Percentiles rank a stretch among this genome's conserved stretches.
These are phyloP conservation scores for Rhea pennata DNA, from an alignment of 2,113 vertebrate genomes.

Conservation along the genomic window DNA sequence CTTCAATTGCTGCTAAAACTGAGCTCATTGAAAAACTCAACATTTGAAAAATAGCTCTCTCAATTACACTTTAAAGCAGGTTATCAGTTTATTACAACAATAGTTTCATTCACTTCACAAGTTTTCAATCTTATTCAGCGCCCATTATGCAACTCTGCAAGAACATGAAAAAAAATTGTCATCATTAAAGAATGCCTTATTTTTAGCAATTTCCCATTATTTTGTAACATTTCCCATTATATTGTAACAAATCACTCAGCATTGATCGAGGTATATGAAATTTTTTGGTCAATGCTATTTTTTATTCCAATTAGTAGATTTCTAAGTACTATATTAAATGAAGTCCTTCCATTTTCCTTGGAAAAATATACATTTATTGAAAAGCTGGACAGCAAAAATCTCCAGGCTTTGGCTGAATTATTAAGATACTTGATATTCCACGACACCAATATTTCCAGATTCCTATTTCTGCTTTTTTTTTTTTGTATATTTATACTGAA, in stretches of 20 bases:
- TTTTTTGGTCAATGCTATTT: not conserved
- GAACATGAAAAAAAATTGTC: not conserved
- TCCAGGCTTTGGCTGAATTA: not conserved
- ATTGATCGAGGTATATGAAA: not conserved
- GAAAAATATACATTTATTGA: not conserved
- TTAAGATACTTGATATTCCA: not conserved
- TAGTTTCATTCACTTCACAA: not conserved
- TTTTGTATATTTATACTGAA: not conserved
- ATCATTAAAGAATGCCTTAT: not conserved
- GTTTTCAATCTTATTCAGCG: not conserved
- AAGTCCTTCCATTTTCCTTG: not conserved
- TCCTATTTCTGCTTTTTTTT: not conserved
- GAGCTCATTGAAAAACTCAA: too few relatives aligned
- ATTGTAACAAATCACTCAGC: not conserved
- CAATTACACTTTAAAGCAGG: not conserved
- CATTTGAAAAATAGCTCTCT: not conserved
- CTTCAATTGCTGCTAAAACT: not conserved
- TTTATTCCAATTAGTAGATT: not conserved
- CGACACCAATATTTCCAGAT: not conserved
- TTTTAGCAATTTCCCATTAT: not conserved
- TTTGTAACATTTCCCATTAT: not conserved
- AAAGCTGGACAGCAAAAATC: not conserved
- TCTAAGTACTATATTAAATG: not conserved
- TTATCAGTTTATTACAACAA: not conserved
- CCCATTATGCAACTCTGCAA: not conserved